A percentile compares a stretch with the other conserved stretches of the same genome.
phyloP scores from a whole-genome alignment of 2,797 vertebrate genomes.

The Macrochelys suwanniensis region DNA sequence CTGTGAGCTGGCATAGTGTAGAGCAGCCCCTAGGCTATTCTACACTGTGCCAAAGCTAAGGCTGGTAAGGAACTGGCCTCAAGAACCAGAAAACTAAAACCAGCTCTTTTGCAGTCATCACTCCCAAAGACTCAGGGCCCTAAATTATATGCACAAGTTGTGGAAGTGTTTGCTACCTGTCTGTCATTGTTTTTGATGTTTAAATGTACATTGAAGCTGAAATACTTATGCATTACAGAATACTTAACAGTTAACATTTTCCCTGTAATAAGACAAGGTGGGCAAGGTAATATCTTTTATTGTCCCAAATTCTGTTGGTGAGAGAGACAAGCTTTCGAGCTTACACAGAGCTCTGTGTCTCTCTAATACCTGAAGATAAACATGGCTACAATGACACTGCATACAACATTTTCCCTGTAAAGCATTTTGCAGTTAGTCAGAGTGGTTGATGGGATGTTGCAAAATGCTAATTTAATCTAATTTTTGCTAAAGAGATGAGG shows the following conservation, averaged over 20 bases:
- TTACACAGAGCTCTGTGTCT: background rate
- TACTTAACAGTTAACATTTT: background rate
- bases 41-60: background rate
- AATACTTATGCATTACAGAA: background rate
- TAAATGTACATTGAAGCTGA: background rate
- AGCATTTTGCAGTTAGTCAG: background rate
- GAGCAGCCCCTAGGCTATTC: background rate
- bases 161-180: fast-evolving
- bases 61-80: background rate
- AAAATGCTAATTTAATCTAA: background rate
- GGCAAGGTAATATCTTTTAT: background rate
- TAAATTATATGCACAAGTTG: background rate
- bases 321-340: background rate
- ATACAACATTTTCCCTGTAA: background rate
- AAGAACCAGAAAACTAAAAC: background rate
- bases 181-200: background rate
- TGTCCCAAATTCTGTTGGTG: background rate
- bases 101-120: background rate
- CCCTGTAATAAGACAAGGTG: background rate
- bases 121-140: background rate
- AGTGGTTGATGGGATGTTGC: background rate
- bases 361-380: background rate
- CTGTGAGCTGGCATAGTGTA: background rate
- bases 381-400: background rate
- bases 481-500: background rate